Percentiles rank a stretch among this genome's conserved stretches.
phyloP scores from a whole-genome alignment of 2,113 vertebrate species.

The Sapajus apella region DNA sequence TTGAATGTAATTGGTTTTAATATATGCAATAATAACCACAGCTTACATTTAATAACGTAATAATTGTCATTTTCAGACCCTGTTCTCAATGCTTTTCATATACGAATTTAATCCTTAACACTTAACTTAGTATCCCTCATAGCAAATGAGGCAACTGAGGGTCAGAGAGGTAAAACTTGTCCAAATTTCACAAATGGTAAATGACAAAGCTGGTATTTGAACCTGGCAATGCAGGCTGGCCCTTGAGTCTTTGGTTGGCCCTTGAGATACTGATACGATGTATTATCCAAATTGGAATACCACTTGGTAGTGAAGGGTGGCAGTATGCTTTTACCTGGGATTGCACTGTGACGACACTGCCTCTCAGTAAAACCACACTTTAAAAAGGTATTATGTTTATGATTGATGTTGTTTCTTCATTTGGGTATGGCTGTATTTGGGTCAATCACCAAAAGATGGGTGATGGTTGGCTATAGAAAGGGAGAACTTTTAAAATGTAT shows the following conservation, averaged over 20 bases:
- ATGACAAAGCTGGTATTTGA: background rate
- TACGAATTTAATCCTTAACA: background rate
- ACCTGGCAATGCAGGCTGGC: background rate
- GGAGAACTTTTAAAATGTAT: background rate
- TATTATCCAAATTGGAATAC: background rate
- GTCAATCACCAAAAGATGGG: background rate
- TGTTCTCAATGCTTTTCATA: background rate
- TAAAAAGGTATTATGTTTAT: background rate
- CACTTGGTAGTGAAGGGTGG: background rate
- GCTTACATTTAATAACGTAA: background rate
- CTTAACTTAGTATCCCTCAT: background rate
- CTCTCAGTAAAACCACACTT: background rate
- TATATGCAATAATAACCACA: background rate
- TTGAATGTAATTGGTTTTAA: constrained; percentile 26
- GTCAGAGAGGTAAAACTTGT: background rate
- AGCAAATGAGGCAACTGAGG: background rate
- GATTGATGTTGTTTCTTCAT: background rate
- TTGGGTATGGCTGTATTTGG: background rate
- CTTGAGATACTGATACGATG: background rate
- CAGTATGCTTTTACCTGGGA: background rate
- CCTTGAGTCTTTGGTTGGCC: background rate
- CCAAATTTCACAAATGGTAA: background rate
- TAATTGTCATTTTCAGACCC: background rate
- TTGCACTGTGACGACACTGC: background rate
- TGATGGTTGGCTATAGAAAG: background rate